Conservation (phyloP, 92 coral and sea anemone species). For the Zoanthus gigantus region DNA sequence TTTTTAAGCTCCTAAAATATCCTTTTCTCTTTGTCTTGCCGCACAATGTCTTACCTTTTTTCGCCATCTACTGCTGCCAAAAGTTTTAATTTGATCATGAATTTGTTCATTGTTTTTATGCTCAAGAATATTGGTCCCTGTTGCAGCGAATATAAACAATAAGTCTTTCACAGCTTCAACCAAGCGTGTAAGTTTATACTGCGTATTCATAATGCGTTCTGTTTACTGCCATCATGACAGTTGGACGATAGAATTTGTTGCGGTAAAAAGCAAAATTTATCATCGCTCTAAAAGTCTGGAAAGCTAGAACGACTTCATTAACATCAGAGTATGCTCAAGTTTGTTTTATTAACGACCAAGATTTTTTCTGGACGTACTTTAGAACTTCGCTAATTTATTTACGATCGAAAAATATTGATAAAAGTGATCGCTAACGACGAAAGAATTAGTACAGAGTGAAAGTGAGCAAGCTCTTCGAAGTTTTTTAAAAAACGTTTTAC, state of each 20-base stretch:
- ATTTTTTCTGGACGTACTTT: background rate
- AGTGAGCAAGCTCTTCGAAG: background rate
- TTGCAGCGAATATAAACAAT: background rate
- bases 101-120: no score
- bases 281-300: background rate
- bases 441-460: background rate
- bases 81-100: no score
- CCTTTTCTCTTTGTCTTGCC: no score
- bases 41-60: no score
- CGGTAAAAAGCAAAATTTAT: background rate
- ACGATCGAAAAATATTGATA: background rate
- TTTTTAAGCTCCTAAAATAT: no score
- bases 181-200: conserved; percentile 26
- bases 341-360: background rate
- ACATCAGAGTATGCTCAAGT: background rate
- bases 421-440: background rate
- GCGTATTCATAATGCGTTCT: conserved; percentile 5
- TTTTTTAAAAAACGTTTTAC: background rate
- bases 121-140: background rate
- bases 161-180: background rate
- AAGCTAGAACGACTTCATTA: background rate
- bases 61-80: no score
- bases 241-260: background rate
- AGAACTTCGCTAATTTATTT: background rate
- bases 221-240: background rate